These are phyloP conservation scores for Formica exsecta DNA, from an alignment of 1,140 invertebrate genomes.

Conservation along the genomic window DNA sequence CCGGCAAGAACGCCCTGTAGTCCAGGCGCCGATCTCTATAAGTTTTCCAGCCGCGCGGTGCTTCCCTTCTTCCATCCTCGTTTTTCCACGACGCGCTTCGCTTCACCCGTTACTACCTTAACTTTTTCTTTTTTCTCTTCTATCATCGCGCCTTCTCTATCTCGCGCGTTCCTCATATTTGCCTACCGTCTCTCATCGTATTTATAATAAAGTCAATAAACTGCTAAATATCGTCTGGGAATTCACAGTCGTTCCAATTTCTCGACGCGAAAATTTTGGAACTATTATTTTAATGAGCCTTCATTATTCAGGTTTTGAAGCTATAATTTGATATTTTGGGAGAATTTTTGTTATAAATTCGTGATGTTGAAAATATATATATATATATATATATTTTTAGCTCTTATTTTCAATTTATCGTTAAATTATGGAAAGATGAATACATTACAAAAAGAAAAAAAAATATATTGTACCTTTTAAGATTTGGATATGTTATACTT, in stretches of 20 bases:
- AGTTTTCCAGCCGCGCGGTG: slow-evolving; percentile 53
- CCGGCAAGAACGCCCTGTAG: neutral
- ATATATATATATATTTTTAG: neutral
- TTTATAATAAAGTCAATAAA: slow-evolving; percentile 59
- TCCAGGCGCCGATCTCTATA: slow-evolving; percentile 11
- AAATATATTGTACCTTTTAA: neutral
- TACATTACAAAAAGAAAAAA: neutral
- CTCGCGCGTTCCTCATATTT: neutral
- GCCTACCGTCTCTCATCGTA: neutral
- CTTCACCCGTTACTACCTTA: neutral
- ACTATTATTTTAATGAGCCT: neutral
- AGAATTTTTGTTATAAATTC: slow-evolving; percentile 13
- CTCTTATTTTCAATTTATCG: slow-evolving; percentile 1
- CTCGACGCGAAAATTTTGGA: neutral
- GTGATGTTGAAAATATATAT: neutral
- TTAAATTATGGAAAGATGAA: neutral
- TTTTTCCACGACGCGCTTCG: slow-evolving; percentile 7
- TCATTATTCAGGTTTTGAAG: neutral
- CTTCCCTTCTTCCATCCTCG: slow-evolving; percentile 38
- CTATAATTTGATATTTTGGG: neutral
- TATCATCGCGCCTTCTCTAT: slow-evolving; percentile 1
- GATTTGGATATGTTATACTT: neutral
- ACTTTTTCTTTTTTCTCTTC: slow-evolving; percentile 9
- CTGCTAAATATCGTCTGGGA: slow-evolving; percentile 24
- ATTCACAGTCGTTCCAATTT: slow-evolving; percentile 31